phyloP scores from a whole-genome alignment of 30 jellyfish, hydroid and myxozoan species.

The Calvadosia cruxmelitensis region DNA sequence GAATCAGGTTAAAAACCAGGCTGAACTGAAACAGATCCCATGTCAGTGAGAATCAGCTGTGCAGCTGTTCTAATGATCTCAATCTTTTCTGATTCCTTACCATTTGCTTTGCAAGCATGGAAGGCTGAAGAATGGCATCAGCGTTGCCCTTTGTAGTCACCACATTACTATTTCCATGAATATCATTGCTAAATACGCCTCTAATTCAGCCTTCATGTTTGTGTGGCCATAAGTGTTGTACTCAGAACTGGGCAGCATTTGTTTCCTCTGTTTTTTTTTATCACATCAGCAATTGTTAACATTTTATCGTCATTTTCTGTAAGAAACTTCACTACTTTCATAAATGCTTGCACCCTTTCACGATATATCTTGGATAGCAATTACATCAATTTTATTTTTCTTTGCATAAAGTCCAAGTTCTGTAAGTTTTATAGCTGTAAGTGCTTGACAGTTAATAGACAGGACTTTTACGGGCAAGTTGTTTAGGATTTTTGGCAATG shows the following conservation, averaged over 20 bases:
- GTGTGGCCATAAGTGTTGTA: constrained; percentile 13
- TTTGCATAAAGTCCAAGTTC: no score
- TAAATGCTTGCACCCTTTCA: constrained; percentile 7
- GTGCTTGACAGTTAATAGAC: no score
- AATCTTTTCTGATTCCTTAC: no score
- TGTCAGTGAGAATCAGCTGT: no score
- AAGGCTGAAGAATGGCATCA: constrained; percentile 9
- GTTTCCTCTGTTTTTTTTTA: background rate
- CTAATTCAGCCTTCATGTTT: constrained; percentile 5
- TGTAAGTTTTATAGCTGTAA: no score
- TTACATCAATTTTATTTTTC: no score
- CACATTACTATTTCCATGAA: constrained; percentile 8
- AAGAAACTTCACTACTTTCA: background rate
- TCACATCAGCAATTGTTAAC: constrained; percentile 3
- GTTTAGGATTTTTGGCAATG: no score
- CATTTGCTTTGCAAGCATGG: constrained; percentile 8
- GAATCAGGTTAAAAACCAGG: no score
- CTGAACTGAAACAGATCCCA: no score
- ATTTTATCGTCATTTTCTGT: constrained; percentile 6
- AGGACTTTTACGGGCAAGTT: no score
- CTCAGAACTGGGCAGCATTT: background rate
- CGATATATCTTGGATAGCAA: no score
- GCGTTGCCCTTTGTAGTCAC: constrained; percentile 1
- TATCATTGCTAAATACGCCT: constrained; percentile 2
- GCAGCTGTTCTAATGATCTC: no score